These are phyloP conservation scores for Trematocara nigrifrons DNA, from an alignment of 2,113 vertebrate species.

Conservation along the genomic window DNA sequence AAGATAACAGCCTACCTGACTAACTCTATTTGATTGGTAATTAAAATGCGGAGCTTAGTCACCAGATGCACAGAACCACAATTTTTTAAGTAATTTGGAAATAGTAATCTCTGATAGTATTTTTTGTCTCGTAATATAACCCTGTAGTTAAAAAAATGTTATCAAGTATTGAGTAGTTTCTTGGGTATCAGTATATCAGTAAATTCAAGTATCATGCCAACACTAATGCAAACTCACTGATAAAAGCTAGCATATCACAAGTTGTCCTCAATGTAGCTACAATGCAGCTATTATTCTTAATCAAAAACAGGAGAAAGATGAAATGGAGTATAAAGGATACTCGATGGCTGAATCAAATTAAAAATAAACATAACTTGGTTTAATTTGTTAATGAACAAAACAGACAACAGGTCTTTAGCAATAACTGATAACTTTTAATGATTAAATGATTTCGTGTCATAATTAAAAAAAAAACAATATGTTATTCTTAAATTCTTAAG, in stretches of 20 bases:
- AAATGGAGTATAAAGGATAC: background rate
- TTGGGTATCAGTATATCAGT: background rate
- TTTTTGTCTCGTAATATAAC: background rate
- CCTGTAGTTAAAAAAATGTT: background rate
- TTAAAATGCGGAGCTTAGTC: background rate
- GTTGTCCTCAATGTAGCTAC: background rate
- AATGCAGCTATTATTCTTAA: background rate
- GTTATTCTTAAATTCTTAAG: background rate
- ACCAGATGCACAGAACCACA: background rate
- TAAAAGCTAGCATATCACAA: background rate
- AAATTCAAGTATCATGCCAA: background rate
- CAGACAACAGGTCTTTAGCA: background rate
- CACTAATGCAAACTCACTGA: background rate
- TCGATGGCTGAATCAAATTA: background rate
- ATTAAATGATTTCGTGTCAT: background rate
- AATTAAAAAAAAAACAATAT: background rate
- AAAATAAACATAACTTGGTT: background rate
- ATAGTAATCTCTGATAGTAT: background rate
- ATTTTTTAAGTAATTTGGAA: background rate
- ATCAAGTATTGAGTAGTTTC: background rate
- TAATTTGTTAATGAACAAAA: background rate
- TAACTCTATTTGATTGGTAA: background rate
- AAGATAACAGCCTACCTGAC: background rate
- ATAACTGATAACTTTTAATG: background rate
- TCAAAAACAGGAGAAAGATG: background rate